Percentiles rank a stretch among this genome's conserved stretches.
Conservation (phyloP, 1,140 invertebrate genomes). For the Aphelenchoides fujianensis region DNA sequence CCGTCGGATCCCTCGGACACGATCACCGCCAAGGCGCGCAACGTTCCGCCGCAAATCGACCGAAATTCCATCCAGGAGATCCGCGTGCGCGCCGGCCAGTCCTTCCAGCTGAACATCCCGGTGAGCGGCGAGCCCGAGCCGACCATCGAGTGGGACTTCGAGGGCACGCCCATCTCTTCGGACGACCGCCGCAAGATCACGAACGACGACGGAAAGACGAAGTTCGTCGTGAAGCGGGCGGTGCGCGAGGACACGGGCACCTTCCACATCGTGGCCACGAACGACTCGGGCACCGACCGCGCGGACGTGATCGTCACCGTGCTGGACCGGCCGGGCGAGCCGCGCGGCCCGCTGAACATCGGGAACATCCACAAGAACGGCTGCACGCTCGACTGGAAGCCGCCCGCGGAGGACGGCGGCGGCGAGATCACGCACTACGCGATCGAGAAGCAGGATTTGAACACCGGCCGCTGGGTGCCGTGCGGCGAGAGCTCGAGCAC, state of each 20-base stretch:
- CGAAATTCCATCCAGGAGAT: conserved; percentile 86
- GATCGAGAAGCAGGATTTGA: conserved; percentile 90
- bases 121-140: conserved; percentile 89
- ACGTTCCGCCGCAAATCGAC: conserved; percentile 86
- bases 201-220: conserved; percentile 81
- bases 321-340: conserved; percentile 66
- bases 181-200: conserved; percentile 78
- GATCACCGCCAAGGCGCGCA: conserved; percentile 78
- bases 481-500: conserved; percentile 51
- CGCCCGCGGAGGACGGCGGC: conserved; percentile 67
- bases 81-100: conserved; percentile 83
- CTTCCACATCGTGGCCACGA: conserved; percentile 84
- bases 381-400: conserved; percentile 66
- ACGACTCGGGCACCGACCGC: conserved; percentile 82
- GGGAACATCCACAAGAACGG: conserved; percentile 65
- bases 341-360: conserved; percentile 65
- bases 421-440: conserved; percentile 74
- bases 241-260: conserved; percentile 81
- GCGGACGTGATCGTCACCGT: conserved; percentile 74
- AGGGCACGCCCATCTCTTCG: conserved; percentile 75
- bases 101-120: conserved; percentile 88
- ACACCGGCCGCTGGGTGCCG: conserved; percentile 79
- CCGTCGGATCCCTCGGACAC: conserved; percentile 73
- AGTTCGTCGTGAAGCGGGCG: conserved; percentile 80
- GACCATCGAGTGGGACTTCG: conserved; percentile 83